phyloP scores from a whole-genome alignment of 2,797 vertebrate genomes.

The Diglossa cyanea region DNA sequence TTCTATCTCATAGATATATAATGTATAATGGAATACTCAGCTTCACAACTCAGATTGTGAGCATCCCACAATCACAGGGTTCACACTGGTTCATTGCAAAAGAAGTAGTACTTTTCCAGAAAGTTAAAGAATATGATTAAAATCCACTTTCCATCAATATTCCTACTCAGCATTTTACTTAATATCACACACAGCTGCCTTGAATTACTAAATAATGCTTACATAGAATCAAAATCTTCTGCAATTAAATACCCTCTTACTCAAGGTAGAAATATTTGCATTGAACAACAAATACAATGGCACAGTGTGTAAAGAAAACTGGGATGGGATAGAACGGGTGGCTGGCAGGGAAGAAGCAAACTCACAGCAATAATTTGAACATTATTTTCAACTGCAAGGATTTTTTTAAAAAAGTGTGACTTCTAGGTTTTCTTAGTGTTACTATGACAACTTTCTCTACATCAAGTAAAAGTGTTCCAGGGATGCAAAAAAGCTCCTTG shows the following conservation, averaged over 20 bases:
- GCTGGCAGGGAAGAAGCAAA: neutral
- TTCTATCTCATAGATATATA: neutral
- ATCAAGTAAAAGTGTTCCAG: neutral
- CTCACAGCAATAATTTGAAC: neutral
- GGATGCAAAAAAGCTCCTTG: neutral
- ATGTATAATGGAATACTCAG: neutral
- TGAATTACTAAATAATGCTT: constrained; percentile 27
- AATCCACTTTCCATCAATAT: constrained; percentile 12
- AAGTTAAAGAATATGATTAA: neutral
- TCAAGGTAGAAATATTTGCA: neutral
- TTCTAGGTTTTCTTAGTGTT: neutral
- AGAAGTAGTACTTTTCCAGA: neutral
- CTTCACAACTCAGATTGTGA: too few species aligned
- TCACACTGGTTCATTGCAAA: neutral
- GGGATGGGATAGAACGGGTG: neutral
- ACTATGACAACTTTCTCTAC: neutral
- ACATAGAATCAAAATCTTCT: neutral
- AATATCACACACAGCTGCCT: neutral
- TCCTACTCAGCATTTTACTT: neutral
- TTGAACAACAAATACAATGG: neutral
- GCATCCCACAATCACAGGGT: neutral
- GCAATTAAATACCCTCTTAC: neutral
- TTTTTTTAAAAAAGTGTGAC: neutral
- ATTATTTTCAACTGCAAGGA: neutral
- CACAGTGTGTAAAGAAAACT: neutral